Evolutionary conservation across 1,140 invertebrate species (phyloP), one percentile per base, ranked within the genome.

Genomic region (Phocides pigmalion): DNA sequence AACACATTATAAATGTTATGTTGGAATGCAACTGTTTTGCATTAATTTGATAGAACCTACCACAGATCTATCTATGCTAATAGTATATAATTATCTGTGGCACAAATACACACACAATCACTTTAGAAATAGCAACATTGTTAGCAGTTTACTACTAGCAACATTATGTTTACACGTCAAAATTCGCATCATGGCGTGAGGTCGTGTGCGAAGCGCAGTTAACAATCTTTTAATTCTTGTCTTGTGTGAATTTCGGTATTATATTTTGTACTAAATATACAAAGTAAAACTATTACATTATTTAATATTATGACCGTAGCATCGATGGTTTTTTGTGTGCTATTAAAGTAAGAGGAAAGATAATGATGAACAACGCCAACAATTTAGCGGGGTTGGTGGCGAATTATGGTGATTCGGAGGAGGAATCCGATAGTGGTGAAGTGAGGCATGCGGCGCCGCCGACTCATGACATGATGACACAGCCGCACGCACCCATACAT

Each of bases 351-450:
- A 2, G 11, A 2, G 8, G 9, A n/a, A 8, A 35, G 4, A 1
- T 28, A 3, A 8, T 14, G 49, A 87, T 86, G 81, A 89, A 72
- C 71, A 88, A 88, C 64, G 15, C 66, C 2, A 90, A 87, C 56
- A 76, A 86, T 11, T 68, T 90, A 61, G 78, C 73, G 17, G 79
- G 88, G 14, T 74, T 90, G 14, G 75, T 90, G 4, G 84, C 72
- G n/a, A 87, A 76, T 62, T 90, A 90, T 46, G 85, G 82, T 12
- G 86, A 90, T 72, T 87, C 88, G 5, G 88, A 87, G 32, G 84
- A 88, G 6, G 85, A 88, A 20, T 81, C 76, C 8, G 87, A 88
- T 14, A 81, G 84, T 54, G 73, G 65, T 39, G 37, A 66, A 50
- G 35, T 37, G 8, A 66, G 46, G 16, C 19, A 61, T 6, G 16